Evolutionary conservation across 2,113 vertebrate species (phyloP).

Genomic region (Odocoileus hemionus): DNA sequence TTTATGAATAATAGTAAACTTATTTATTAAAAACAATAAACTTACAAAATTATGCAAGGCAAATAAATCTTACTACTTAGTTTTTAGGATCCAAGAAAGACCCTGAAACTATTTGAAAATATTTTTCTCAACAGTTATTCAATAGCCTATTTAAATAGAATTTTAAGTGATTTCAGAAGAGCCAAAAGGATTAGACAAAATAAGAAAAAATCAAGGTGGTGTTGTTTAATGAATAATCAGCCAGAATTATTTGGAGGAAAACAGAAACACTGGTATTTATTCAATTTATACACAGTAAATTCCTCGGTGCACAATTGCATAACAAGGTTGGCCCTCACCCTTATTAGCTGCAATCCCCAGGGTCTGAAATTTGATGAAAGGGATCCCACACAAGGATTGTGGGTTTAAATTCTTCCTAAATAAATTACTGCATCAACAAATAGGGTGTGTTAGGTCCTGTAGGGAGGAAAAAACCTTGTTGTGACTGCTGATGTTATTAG

Average conservation of each 20-base stretch:
- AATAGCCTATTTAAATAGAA: background rate
- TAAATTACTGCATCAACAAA: background rate
- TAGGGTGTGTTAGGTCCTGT: background rate
- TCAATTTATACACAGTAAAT: background rate
- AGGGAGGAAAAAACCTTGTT: background rate
- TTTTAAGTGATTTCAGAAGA: background rate
- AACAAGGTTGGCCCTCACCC: background rate
- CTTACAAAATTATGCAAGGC: background rate
- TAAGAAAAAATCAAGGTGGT: background rate
- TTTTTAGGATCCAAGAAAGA: background rate
- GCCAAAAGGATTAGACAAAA: background rate
- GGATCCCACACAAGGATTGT: background rate
- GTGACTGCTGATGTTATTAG: background rate
- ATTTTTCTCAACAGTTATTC: background rate
- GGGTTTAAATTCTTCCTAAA: conserved; percentile 21
- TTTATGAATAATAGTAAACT: background rate
- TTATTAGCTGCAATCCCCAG: background rate
- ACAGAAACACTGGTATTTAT: background rate
- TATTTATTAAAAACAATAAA: background rate
- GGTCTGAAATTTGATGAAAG: background rate
- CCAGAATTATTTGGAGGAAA: background rate
- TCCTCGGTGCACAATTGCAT: background rate
- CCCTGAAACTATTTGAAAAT: background rate
- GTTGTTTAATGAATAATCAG: background rate
- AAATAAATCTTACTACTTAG: background rate